A percentile compares a stretch with the other conserved stretches of the same genome.
phyloP scores from a whole-genome alignment of 2,888 invertebrate genomes.

The Dasysyrphus albostriatus region DNA sequence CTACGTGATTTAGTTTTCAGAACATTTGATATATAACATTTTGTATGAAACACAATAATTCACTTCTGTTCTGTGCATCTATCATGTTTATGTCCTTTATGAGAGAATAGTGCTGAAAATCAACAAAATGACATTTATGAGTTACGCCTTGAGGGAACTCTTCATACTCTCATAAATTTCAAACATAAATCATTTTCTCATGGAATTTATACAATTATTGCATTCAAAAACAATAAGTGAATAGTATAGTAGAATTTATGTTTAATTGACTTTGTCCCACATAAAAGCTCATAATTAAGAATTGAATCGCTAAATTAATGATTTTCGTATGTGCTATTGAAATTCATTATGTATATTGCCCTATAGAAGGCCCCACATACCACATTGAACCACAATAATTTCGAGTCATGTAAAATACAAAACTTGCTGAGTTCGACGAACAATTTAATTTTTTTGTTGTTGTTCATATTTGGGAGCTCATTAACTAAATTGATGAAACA shows the following conservation, averaged over 20 bases:
- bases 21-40: background rate
- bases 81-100: background rate
- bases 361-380: too few species aligned
- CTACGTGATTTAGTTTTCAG: background rate
- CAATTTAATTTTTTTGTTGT: slow-evolving; percentile 22
- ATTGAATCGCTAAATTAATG: slow-evolving; percentile 25
- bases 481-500: slow-evolving; percentile 68
- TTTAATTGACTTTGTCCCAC: slow-evolving; percentile 11
- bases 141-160: background rate
- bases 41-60: background rate
- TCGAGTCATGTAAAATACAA: slow-evolving; percentile 33
- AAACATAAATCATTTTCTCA: slow-evolving; percentile 25
- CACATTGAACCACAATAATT: slow-evolving; percentile 13
- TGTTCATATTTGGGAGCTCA: slow-evolving; percentile 43
- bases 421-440: slow-evolving; percentile 25
- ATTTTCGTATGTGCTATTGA: slow-evolving; percentile 20
- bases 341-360: background rate
- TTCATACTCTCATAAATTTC: background rate
- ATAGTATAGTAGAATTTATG: background rate
- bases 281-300: slow-evolving; percentile 27
- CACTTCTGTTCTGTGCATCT: background rate
- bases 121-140: background rate
- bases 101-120: background rate
- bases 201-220: background rate
- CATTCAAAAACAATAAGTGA: background rate